These are phyloP conservation scores for Peromyscus nudipes DNA, from an alignment of 2,797 vertebrate genomes.

Conservation along the genomic window DNA sequence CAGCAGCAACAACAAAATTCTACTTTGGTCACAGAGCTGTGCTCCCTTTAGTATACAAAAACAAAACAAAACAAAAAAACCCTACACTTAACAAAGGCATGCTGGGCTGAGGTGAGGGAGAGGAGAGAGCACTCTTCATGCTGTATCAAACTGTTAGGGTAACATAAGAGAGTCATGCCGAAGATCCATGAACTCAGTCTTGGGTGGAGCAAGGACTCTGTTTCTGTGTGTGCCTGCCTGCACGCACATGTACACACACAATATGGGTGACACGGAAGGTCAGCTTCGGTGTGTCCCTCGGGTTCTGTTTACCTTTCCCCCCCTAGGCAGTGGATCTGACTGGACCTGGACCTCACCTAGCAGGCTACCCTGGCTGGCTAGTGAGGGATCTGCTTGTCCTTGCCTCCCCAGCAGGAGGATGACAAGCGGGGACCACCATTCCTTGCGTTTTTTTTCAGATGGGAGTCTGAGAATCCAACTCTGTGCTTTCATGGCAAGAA, in stretches of 20 bases:
- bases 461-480: not conserved
- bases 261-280: not conserved
- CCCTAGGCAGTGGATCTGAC: not conserved
- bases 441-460: not conserved
- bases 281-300: not conserved
- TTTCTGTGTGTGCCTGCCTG: accelerated
- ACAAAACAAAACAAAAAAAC: not conserved
- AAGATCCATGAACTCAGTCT: not conserved
- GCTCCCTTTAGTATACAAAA: not conserved
- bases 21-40: not conserved
- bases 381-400: not conserved
- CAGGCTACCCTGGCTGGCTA: not conserved
- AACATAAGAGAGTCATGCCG: not conserved
- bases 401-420: not conserved
- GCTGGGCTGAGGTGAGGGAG: not conserved
- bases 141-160: not conserved
- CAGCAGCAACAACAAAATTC: not conserved
- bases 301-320: not conserved
- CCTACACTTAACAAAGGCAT: not conserved
- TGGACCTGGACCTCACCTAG: not conserved
- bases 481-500: not conserved
- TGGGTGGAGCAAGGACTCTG: not conserved
- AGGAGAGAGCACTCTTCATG: not conserved
- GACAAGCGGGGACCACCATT: not conserved
- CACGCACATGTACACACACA: accelerated